A percentile compares a stretch with the other conserved stretches of the same genome.
phyloP scores from a whole-genome alignment of 2,888 invertebrate species.

The Hirudinaria manillensis region DNA sequence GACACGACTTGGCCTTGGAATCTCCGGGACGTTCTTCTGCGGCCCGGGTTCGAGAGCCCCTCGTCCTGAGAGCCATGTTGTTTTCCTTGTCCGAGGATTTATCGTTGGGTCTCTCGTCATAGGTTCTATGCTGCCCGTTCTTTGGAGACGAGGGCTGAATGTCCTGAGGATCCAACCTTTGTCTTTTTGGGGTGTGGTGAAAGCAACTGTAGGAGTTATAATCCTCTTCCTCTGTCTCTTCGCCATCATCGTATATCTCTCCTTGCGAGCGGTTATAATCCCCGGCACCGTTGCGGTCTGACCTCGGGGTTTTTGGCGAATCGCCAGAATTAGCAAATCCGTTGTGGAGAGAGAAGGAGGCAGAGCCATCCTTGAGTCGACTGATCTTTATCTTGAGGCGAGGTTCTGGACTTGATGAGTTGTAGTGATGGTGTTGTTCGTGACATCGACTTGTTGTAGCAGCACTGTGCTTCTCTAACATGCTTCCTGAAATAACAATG shows the following conservation, averaged over 20 bases:
- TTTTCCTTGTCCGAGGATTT: background rate
- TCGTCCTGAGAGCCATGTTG: background rate
- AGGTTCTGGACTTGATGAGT: slow-evolving; percentile 4
- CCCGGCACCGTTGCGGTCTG: background rate
- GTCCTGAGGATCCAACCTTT: background rate
- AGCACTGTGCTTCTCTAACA: no score
- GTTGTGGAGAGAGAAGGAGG: slow-evolving; percentile 23
- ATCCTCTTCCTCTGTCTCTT: slow-evolving; percentile 22
- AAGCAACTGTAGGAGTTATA: background rate
- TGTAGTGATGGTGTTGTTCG: background rate
- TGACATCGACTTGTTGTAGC: background rate
- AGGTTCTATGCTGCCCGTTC: no score
- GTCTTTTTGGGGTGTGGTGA: background rate
- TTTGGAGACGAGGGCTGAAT: background rate
- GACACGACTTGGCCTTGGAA: background rate
- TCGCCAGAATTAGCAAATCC: background rate
- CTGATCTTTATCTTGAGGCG: slow-evolving; percentile 27
- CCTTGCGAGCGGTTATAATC: slow-evolving; percentile 3
- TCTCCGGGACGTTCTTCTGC: background rate
- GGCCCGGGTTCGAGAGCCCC: background rate
- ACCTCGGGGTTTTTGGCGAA: background rate
- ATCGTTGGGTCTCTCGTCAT: no score
- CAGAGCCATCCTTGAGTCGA: slow-evolving; percentile 26
- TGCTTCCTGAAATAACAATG: no score
- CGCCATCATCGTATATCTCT: background rate